Conservation (phyloP, 2,113 vertebrate genomes). For the Phodopus roborovskii region DNA sequence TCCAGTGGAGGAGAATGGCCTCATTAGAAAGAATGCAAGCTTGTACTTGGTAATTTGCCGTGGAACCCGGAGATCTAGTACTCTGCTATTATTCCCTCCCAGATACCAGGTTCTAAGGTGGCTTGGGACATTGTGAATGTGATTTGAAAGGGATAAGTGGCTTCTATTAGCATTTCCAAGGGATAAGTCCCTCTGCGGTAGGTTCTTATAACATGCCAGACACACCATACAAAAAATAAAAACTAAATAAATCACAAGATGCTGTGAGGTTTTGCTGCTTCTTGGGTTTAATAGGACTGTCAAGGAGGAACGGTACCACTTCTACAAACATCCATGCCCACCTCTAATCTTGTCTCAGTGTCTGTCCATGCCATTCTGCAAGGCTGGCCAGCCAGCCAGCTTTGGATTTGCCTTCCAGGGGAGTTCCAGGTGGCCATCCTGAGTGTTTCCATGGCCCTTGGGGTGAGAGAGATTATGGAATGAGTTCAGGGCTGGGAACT, state of each 20-base stretch:
- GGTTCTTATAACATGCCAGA: neutral
- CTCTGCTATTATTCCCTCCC: neutral
- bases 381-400: neutral
- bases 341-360: neutral
- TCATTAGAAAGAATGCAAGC: neutral
- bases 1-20: constrained; percentile 2
- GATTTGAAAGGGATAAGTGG: neutral
- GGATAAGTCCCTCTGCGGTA: neutral
- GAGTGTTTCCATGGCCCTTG: accelerated
- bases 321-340: accelerated
- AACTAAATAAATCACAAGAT: neutral
- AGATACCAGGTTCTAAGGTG: neutral
- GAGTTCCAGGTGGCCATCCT: neutral
- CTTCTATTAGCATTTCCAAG: neutral
- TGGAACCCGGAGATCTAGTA: neutral
- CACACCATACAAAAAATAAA: too few species aligned
- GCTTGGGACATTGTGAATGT: neutral
- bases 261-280: neutral
- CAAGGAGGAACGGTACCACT: too few species aligned
- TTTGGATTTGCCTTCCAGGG: neutral
- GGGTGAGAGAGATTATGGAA: neutral
- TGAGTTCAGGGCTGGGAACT: neutral
- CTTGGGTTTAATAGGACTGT: neutral
- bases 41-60: constrained; percentile 28
- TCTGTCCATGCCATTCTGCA: neutral